phyloP scores from a whole-genome alignment of 2,888 invertebrate genomes.

The Orthosia gothica region DNA sequence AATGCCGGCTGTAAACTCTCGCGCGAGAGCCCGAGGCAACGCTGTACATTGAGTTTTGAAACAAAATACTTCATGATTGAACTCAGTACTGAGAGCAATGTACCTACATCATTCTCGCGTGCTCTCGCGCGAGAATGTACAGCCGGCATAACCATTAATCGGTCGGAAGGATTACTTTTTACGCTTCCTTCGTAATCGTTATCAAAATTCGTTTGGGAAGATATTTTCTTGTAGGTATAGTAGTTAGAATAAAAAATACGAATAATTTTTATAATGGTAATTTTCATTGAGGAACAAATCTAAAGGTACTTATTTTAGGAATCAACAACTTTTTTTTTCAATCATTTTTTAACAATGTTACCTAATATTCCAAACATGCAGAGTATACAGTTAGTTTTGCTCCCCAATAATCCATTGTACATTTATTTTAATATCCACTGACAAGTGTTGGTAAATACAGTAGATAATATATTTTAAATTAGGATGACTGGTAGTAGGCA shows the following conservation, averaged over 20 bases:
- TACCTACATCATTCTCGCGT: no score
- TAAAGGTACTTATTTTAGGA: constrained; percentile 78
- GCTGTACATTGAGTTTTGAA: no score
- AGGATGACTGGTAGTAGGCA: constrained; percentile 79
- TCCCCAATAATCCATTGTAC: constrained; percentile 82
- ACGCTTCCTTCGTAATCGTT: no score
- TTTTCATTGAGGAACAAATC: constrained; percentile 87
- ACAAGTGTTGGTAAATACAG: constrained; percentile 75
- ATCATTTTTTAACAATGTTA: constrained; percentile 75
- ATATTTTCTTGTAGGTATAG: background rate
- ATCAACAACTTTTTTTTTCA: constrained; percentile 71
- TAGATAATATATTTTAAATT: constrained; percentile 74
- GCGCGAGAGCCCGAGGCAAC: no score
- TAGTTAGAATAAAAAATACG: constrained; percentile 30
- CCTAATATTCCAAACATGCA: constrained; percentile 71
- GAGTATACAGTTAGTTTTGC: constrained; percentile 84
- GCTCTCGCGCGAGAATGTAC: no score
- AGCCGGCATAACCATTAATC: no score
- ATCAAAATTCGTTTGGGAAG: background rate
- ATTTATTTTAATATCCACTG: constrained; percentile 81
- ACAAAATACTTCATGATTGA: no score
- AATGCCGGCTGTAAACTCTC: no score
- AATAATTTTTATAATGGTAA: constrained; percentile 73
- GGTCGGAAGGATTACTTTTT: no score
- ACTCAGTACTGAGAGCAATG: no score